phyloP scores from a whole-genome alignment of 2,797 vertebrate genomes.

The Nannoperca obscura region DNA sequence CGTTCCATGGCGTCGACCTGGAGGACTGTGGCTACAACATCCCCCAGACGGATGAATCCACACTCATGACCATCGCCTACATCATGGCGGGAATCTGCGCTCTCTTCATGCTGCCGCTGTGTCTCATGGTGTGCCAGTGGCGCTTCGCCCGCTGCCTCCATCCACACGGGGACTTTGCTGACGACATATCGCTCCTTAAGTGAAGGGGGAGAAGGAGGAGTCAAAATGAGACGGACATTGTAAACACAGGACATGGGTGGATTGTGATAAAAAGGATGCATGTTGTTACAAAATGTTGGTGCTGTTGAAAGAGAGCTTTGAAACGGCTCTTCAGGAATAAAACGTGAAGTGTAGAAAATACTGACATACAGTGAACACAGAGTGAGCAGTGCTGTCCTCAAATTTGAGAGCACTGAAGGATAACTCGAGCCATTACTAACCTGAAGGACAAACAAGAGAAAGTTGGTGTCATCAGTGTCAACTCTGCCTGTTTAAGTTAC shows the following conservation, averaged over 20 bases:
- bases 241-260: constrained; percentile 30
- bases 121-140: constrained; percentile 99
- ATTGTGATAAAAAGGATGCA: constrained; percentile 20
- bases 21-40: constrained; percentile 99
- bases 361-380: constrained; percentile 13
- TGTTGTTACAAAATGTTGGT: constrained; percentile 41
- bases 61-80: constrained; percentile 98
- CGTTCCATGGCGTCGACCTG: constrained; percentile 91
- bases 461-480: constrained; percentile 29
- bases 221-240: constrained; percentile 3
- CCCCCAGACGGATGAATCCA: constrained; percentile 97
- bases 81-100: constrained; percentile 99
- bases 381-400: constrained; percentile 11
- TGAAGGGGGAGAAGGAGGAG: constrained; percentile 73
- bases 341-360: constrained; percentile 30
- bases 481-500: constrained; percentile 56
- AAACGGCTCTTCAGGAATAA: constrained; percentile 45
- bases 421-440: constrained; percentile 61
- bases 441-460: constrained; percentile 14
- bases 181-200: constrained; percentile 98
- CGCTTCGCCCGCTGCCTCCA: constrained; percentile 94
- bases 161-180: constrained; percentile 92
- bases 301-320: constrained; percentile 46
- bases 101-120: constrained; percentile 99
- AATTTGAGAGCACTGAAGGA: constrained; percentile 28